Percentiles rank a stretch among this genome's conserved stretches.
These are phyloP conservation scores for Bombus ignitus DNA, from an alignment of 1,140 invertebrate species.

Conservation along the genomic window DNA sequence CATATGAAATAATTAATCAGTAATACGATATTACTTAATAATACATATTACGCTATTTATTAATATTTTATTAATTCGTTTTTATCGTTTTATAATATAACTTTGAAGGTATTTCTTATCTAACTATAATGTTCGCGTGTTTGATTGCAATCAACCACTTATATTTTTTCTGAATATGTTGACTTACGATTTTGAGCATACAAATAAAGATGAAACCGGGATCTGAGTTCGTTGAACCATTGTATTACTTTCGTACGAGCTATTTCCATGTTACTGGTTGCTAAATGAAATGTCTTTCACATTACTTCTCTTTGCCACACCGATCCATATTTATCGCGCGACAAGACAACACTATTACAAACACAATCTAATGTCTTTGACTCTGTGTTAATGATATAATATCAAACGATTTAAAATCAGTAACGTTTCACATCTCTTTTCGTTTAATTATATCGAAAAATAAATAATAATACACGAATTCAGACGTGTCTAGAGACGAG, in stretches of 20 bases:
- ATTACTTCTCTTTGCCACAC: conserved; percentile 12
- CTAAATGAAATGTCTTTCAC: conserved; percentile 27
- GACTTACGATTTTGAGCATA: conserved; percentile 74
- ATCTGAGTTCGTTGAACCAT: conserved; percentile 77
- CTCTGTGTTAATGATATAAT: neutral
- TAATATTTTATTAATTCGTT: neutral
- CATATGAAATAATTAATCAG: neutral
- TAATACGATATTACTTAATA: neutral
- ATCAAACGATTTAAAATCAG: neutral
- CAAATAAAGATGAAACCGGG: conserved; percentile 71
- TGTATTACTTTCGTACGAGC: conserved; percentile 70
- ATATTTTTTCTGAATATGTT: neutral
- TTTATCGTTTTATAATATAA: neutral
- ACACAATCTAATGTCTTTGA: neutral
- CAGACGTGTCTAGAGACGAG: neutral
- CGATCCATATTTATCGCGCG: conserved; percentile 32
- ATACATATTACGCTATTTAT: neutral
- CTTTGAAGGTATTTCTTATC: neutral
- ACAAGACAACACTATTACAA: conserved; percentile 19
- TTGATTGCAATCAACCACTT: neutral
- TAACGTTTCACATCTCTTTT: neutral
- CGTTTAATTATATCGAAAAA: neutral
- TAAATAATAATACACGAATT: neutral
- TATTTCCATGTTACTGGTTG: conserved; percentile 70
- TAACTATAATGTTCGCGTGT: neutral